Conservation (phyloP, 2,888 invertebrate species). For the Aphodius granarius region DNA sequence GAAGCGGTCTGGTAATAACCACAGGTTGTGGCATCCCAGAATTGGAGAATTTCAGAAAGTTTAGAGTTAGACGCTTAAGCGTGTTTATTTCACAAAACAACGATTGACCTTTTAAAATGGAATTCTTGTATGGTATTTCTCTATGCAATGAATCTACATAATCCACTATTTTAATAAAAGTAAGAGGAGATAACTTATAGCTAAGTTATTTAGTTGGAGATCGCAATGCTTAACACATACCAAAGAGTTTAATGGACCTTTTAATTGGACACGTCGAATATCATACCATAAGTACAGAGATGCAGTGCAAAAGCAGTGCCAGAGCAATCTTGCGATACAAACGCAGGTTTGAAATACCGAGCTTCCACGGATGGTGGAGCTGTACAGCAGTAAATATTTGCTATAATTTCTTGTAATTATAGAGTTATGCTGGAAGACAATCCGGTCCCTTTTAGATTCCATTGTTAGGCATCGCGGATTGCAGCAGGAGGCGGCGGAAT, state of each 20-base stretch:
- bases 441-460: slow-evolving; percentile 36
- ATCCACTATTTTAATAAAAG: neutral
- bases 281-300: neutral
- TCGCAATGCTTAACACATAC: neutral
- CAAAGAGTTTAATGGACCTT: neutral
- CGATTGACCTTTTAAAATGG: no score
- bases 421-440: slow-evolving; percentile 42
- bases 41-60: no score
- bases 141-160: neutral
- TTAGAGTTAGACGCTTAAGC: no score
- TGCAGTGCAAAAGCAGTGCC: neutral
- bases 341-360: neutral
- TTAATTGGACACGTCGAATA: neutral
- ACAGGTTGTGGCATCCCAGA: no score
- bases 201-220: neutral
- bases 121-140: no score
- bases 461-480: slow-evolving; percentile 28
- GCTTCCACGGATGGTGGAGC: neutral
- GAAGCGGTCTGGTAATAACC: no score
- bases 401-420: slow-evolving; percentile 45
- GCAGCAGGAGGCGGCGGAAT: slow-evolving; percentile 29
- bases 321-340: neutral
- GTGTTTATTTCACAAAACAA: no score
- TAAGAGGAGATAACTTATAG: neutral
- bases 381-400: slow-evolving; percentile 19